Conservation (phyloP, 1,140 invertebrate genomes). For the Euwallacea fornicatus region DNA sequence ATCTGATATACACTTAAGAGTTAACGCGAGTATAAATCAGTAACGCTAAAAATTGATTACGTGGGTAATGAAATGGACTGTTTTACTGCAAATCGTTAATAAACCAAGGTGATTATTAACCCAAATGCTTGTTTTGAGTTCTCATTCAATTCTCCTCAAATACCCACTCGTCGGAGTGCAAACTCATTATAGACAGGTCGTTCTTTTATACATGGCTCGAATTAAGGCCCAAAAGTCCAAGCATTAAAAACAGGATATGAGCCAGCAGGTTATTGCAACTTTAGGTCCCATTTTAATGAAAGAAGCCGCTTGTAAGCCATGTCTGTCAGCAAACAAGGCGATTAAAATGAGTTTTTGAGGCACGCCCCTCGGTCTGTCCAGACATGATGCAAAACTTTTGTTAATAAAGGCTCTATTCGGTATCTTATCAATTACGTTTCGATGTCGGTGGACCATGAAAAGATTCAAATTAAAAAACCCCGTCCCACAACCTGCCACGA, state of each 20-base stretch:
- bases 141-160: no score
- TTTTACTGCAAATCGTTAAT: constrained; percentile 22
- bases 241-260: constrained; percentile 41
- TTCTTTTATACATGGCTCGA: constrained; percentile 6
- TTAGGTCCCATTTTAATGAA: constrained; percentile 45
- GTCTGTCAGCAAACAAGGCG: constrained; percentile 37
- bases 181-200: background rate
- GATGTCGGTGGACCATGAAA: constrained; percentile 20
- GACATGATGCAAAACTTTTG: background rate
- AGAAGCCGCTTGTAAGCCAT: constrained; percentile 45
- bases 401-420: background rate
- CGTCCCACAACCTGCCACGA: constrained; percentile 31
- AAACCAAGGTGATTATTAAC: constrained; percentile 22
- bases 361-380: background rate
- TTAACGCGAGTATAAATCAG: constrained; percentile 29
- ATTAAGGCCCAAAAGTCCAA: constrained; percentile 13
- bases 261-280: constrained; percentile 45
- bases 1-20: constrained; percentile 35
- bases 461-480: constrained; percentile 23
- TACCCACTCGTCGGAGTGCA: no score
- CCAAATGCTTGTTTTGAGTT: no score
- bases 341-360: constrained; percentile 25
- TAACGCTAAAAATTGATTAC: constrained; percentile 37
- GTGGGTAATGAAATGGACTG: constrained; percentile 29
- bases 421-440: constrained; percentile 1